Conservation (phyloP, 2,113 vertebrate genomes). For the human (Homo sapiens) region DNA sequence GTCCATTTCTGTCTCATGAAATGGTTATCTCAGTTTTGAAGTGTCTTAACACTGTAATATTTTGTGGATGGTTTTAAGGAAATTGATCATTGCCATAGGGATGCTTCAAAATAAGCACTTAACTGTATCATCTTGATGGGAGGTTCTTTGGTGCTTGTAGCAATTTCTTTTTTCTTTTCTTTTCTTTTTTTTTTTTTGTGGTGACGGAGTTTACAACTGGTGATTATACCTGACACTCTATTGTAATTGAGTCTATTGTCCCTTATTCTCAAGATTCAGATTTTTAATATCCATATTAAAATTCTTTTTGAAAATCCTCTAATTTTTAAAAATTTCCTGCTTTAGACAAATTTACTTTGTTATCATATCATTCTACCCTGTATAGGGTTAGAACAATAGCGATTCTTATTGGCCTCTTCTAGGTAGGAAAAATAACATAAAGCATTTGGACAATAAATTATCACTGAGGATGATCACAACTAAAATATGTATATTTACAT, state of each 20-base stretch:
- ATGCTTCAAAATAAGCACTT: background rate
- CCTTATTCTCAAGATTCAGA: background rate
- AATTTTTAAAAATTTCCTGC: background rate
- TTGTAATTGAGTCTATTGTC: background rate
- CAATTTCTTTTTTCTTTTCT: background rate
- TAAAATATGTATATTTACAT: background rate
- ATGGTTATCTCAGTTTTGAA: background rate
- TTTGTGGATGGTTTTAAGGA: background rate
- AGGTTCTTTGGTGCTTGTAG: background rate
- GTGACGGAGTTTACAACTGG: background rate
- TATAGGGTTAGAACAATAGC: background rate
- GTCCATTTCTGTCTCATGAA: background rate
- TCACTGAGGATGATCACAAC: background rate
- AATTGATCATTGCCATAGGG: background rate
- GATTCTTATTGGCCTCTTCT: background rate
- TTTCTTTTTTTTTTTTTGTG: background rate
- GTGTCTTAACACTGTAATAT: background rate
- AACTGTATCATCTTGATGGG: background rate
- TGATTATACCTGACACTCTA: background rate
- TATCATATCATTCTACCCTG: background rate
- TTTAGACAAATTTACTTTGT: slow-evolving; percentile 5
- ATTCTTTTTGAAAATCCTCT: background rate
- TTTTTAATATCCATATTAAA: background rate
- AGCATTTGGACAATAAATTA: background rate
- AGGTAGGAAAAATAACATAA: background rate